Conservation (phyloP, 2,888 invertebrate genomes). For the Heliconius charithonia region DNA sequence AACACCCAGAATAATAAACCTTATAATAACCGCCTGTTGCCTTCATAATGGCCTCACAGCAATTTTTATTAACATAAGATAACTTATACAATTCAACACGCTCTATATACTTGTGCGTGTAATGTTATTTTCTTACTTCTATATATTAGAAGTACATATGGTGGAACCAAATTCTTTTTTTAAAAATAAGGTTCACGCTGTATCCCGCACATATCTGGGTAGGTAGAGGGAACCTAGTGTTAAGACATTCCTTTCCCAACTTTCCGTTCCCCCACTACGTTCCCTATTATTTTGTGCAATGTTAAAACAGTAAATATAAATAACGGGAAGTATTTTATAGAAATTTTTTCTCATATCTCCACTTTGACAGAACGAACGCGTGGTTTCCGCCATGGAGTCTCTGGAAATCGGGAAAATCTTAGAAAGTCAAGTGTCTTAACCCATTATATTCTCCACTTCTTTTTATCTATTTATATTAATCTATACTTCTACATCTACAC, state of each 20-base stretch:
- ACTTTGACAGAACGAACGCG: no score
- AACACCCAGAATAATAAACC: neutral
- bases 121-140: constrained; percentile 15
- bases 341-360: no score
- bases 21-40: constrained; percentile 1
- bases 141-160: neutral
- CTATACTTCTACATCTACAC: no score
- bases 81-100: constrained; percentile 34
- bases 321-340: neutral
- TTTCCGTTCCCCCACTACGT: no score
- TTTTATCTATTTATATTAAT: no score
- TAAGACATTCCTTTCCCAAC: no score
- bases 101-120: constrained; percentile 36
- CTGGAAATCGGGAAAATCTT: no score
- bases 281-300: neutral
- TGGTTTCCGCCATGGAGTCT: no score
- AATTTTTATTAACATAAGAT: constrained; percentile 33
- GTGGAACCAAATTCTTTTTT: neutral
- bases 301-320: neutral
- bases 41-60: neutral
- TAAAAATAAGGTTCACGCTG: neutral
- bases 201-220: no score
- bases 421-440: no score
- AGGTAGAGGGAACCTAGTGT: no score
- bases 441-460: no score